Conservation (phyloP, 2,113 vertebrate species). For the Laticauda colubrina region DNA sequence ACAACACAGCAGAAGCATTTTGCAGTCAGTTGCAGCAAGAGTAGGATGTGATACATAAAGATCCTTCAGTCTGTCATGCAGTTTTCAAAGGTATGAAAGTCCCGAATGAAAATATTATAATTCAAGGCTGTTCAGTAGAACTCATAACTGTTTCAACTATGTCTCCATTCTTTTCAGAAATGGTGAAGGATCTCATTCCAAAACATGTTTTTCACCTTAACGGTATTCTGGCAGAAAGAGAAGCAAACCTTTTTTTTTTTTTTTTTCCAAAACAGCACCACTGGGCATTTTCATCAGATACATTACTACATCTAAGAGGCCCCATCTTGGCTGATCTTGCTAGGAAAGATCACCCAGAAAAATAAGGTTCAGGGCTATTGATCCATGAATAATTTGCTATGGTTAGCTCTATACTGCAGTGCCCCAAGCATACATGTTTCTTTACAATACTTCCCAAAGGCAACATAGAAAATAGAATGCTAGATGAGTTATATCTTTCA, state of each 20-base stretch:
- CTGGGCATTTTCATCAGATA: not conserved
- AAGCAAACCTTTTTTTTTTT: not conserved
- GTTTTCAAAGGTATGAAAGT: not conserved
- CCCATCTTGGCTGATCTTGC: not conserved
- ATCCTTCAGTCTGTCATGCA: not conserved
- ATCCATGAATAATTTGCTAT: not conserved
- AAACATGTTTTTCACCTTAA: not conserved
- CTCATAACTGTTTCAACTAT: not conserved
- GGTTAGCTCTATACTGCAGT: not conserved
- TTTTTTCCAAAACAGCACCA: not conserved
- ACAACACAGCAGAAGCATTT: not conserved
- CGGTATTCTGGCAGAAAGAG: not conserved
- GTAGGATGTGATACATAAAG: not conserved
- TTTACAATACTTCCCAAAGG: not conserved
- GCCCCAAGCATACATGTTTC: not conserved
- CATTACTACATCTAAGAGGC: not conserved
- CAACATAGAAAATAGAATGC: not conserved
- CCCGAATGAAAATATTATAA: not conserved
- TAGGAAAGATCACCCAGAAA: not conserved
- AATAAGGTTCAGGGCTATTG: not conserved
- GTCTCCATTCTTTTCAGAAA: not conserved
- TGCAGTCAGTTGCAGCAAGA: not conserved
- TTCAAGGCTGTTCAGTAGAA: not conserved
- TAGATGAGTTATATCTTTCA: not conserved
- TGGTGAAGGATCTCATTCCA: not conserved